Percentiles rank a stretch among this genome's conserved stretches.
Evolutionary conservation across 2,113 vertebrate species (phyloP).

Genomic region (Chinchilla lanigera): DNA sequence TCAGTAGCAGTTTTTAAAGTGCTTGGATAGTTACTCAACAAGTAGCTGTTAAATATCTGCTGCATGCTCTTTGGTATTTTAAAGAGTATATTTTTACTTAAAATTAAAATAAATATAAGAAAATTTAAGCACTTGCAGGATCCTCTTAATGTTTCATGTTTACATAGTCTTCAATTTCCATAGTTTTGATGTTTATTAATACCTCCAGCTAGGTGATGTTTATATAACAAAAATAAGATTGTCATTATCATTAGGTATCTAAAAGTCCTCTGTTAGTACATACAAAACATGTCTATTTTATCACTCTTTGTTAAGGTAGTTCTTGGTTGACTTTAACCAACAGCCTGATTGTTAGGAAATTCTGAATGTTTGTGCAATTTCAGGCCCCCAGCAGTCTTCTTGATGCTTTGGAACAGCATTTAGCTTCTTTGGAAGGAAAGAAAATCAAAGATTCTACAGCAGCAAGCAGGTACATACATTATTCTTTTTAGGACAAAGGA

Average conservation of each 20-base stretch:
- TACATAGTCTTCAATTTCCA: constrained; percentile 15
- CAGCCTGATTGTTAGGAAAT: constrained; percentile 28
- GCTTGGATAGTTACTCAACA: neutral
- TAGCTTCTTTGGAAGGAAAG: constrained; percentile 99
- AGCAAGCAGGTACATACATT: constrained; percentile 94
- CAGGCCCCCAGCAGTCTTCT: constrained; percentile 98
- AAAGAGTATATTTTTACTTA: constrained; percentile 45
- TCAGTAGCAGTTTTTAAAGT: neutral
- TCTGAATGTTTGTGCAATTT: constrained; percentile 70
- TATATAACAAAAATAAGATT: neutral
- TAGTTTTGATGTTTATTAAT: constrained; percentile 59
- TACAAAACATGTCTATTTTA: constrained; percentile 1
- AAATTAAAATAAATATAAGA: constrained; percentile 37
- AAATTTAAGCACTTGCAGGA: neutral
- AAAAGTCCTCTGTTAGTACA: neutral
- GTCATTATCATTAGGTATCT: neutral
- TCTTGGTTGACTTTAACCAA: constrained; percentile 33
- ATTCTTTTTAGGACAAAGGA: neutral
- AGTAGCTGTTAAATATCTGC: neutral
- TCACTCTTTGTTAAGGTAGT: constrained; percentile 28
- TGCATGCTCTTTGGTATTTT: neutral
- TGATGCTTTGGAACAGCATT: constrained; percentile 98
- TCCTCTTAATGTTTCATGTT: constrained; percentile 7
- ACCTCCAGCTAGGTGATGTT: neutral
- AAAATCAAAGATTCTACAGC: constrained; percentile 99